Percentiles rank a stretch among this genome's conserved stretches.
Conservation (phyloP, 2,113 vertebrate species). For the Jacana jacana region DNA sequence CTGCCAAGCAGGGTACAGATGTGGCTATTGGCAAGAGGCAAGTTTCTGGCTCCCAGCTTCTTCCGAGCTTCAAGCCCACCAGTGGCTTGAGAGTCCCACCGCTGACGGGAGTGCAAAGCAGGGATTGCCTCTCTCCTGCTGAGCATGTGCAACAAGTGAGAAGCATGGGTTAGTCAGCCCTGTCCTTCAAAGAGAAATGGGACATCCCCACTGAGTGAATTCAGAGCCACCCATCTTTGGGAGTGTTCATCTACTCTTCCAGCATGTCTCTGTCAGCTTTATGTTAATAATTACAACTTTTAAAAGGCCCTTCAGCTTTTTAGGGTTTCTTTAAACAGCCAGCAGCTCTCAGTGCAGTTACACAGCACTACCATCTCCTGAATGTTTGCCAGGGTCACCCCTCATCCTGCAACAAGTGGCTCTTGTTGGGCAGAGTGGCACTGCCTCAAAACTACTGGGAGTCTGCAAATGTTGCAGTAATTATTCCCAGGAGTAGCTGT, state of each 20-base stretch:
- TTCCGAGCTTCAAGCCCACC: not conserved
- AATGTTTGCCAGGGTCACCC: not conserved
- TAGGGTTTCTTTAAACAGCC: not conserved
- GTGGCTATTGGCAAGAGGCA: accelerated
- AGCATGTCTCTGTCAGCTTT: accelerated
- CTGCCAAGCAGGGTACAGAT: not conserved
- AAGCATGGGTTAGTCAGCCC: not conserved
- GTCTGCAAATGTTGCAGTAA: not conserved
- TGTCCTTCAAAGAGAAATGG: not conserved
- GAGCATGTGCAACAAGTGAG: not conserved
- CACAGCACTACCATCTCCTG: accelerated
- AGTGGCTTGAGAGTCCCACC: not conserved
- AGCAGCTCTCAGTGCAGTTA: not conserved
- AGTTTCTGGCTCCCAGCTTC: not conserved
- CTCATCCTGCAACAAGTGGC: not conserved
- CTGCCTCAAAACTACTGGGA: not conserved
- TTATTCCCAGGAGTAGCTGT: not conserved
- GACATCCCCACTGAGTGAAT: not conserved
- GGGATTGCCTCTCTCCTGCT: not conserved
- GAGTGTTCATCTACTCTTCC: not conserved
- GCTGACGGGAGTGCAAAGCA: not conserved
- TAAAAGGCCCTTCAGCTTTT: not conserved
- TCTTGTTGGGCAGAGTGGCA: not conserved
- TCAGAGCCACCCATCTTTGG: not conserved
- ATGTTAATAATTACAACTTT: not conserved